Percentiles rank a stretch among this genome's conserved stretches.
Evolutionary conservation across 2,113 vertebrate genomes (phyloP).

Genomic region (Rousettus leschenaultii): DNA sequence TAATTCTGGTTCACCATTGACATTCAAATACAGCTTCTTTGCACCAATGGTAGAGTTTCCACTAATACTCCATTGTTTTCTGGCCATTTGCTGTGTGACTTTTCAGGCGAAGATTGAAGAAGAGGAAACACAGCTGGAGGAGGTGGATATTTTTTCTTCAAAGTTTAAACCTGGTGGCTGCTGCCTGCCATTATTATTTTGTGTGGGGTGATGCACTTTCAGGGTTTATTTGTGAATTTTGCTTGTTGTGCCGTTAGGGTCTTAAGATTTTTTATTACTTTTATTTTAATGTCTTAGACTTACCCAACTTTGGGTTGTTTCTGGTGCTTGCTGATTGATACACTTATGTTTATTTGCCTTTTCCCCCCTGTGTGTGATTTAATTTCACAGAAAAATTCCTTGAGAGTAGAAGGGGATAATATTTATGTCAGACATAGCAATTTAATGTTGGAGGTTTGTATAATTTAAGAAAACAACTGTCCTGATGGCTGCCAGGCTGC

Average conservation of each 20-base stretch:
- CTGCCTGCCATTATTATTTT: conserved; percentile 65
- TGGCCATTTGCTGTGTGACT: conserved; percentile 54
- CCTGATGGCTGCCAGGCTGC: conserved; percentile 88
- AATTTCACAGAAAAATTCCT: conserved; percentile 93
- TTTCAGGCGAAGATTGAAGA: conserved; percentile 80
- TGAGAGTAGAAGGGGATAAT: conserved; percentile 99
- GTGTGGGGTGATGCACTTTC: background rate
- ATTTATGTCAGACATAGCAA: conserved; percentile 99
- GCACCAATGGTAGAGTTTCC: background rate
- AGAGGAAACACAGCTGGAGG: conserved; percentile 78
- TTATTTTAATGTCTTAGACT: conserved; percentile 69
- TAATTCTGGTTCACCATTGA: conserved; percentile 75
- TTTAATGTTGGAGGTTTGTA: conserved; percentile 99
- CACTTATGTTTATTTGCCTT: conserved; percentile 72
- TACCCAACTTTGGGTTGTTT: conserved; percentile 58
- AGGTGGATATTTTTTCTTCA: conserved; percentile 68
- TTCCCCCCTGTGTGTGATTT: conserved; percentile 79
- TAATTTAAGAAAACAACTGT: conserved; percentile 78
- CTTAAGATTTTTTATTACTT: conserved; percentile 58
- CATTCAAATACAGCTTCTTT: conserved; percentile 60
- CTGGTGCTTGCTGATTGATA: conserved; percentile 72
- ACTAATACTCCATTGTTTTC: conserved; percentile 69
- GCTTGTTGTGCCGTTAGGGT: conserved; percentile 63
- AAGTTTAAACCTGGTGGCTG: conserved; percentile 53
- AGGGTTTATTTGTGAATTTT: conserved; percentile 62